Conservation (phyloP, 2,113 vertebrate species). For the Prietella phreatophila region DNA sequence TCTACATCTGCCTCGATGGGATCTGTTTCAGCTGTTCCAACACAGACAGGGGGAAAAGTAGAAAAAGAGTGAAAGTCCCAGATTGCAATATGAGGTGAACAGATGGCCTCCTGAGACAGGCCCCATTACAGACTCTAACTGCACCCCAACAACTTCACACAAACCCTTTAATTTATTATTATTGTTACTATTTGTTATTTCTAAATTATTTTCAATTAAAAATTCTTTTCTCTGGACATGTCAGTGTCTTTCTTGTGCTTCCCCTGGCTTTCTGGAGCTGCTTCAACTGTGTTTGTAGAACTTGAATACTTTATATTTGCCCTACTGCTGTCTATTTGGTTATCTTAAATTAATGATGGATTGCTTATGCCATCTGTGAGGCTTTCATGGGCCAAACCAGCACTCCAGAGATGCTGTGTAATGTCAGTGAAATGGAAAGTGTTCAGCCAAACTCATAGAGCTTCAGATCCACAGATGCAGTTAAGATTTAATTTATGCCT, state of each 20-base stretch:
- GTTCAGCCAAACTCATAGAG: not conserved
- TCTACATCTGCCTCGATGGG: slow-evolving; percentile 65
- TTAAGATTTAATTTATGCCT: slow-evolving; percentile 21
- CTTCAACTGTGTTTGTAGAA: not conserved
- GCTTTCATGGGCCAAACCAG: not conserved
- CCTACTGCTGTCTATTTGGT: slow-evolving; percentile 30
- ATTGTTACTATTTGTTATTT: slow-evolving; percentile 56
- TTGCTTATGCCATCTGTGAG: slow-evolving; percentile 28
- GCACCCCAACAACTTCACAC: slow-evolving; percentile 19
- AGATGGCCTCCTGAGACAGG: slow-evolving; percentile 65
- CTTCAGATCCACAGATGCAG: not conserved
- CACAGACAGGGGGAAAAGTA: slow-evolving; percentile 1
- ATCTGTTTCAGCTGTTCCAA: slow-evolving; percentile 69
- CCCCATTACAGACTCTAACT: slow-evolving; percentile 12
- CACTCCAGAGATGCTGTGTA: not conserved
- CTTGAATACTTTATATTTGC: not conserved
- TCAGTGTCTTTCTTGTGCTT: slow-evolving; percentile 22
- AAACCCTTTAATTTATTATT: slow-evolving; percentile 50
- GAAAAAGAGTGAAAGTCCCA: slow-evolving; percentile 27
- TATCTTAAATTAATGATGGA: slow-evolving; percentile 31
- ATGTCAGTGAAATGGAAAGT: not conserved
- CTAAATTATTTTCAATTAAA: slow-evolving; percentile 54
- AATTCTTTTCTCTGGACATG: slow-evolving; percentile 47
- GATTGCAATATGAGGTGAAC: slow-evolving; percentile 51
- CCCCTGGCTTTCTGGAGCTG: not conserved